Evolutionary conservation across 2,113 vertebrate species (phyloP).

Genomic region (Calypte anna): DNA sequence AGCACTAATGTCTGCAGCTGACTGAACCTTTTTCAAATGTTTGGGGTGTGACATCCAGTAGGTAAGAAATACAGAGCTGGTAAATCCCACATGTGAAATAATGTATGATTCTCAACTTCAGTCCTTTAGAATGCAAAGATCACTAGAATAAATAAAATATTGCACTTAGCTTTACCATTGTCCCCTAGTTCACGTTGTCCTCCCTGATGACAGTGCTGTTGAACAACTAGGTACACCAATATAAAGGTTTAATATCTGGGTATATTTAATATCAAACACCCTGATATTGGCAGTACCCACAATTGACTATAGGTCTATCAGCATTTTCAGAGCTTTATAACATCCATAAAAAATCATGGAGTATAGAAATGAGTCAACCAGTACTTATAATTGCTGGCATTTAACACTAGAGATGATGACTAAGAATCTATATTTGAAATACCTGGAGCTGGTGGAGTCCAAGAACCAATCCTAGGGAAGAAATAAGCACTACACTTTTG

Average conservation of each 20-base stretch:
- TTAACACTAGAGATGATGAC: conserved; percentile 50
- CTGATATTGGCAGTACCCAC: neutral
- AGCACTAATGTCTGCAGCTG: no score
- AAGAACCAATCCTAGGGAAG: conserved; percentile 14
- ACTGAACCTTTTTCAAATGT: no score
- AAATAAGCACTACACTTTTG: neutral
- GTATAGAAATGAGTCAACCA: conserved; percentile 57
- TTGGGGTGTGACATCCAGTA: no score
- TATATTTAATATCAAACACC: conserved; percentile 12
- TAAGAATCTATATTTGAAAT: conserved; percentile 61
- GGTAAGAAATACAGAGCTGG: neutral
- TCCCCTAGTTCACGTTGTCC: neutral
- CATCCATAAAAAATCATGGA: conserved; percentile 29
- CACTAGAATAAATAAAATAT: conserved; percentile 38
- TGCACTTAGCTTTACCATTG: neutral
- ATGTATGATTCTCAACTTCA: neutral
- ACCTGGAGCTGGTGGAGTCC: conserved; percentile 41
- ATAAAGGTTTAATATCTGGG: conserved; percentile 13
- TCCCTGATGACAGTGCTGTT: conserved; percentile 17
- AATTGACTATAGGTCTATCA: neutral
- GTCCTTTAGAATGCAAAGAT: conserved; percentile 14
- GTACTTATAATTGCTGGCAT: conserved; percentile 56
- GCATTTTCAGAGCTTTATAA: conserved; percentile 59
- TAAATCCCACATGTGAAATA: neutral
- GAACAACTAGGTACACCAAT: neutral